A percentile compares a stretch with the other conserved stretches of the same genome.
These are phyloP conservation scores for Aldabrachelys gigantea DNA, from an alignment of 2,113 vertebrate species.

Conservation along the genomic window DNA sequence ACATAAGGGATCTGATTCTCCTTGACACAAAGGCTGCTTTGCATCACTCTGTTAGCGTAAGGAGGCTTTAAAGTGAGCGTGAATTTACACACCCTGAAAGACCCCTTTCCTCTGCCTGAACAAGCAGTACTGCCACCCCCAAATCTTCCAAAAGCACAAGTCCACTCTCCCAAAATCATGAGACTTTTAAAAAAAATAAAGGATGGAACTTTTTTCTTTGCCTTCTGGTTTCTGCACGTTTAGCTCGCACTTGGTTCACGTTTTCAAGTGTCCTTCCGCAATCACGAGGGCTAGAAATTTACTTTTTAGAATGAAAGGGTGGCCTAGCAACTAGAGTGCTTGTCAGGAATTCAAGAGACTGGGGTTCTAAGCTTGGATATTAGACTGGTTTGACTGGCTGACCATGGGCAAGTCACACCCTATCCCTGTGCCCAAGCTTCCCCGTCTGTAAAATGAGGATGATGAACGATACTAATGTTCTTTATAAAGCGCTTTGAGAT, in stretches of 20 bases:
- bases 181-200: neutral
- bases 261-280: neutral
- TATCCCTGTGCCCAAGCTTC: neutral
- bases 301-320: neutral
- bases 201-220: neutral
- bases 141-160: neutral
- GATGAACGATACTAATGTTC: neutral
- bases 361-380: neutral
- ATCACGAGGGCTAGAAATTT: neutral
- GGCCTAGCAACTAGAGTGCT: neutral
- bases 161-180: neutral
- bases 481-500: neutral
- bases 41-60: neutral
- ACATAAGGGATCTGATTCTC: neutral
- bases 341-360: accelerated
- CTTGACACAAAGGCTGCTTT: neutral
- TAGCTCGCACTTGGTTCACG: neutral
- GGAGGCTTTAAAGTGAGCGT: neutral
- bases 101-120: neutral
- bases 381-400: neutral
- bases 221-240: neutral
- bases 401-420: neutral
- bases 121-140: neutral
- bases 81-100: neutral
- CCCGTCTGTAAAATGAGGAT: neutral